phyloP scores from a whole-genome alignment of 2,888 invertebrate genomes.

The Dascillus cervinus region DNA sequence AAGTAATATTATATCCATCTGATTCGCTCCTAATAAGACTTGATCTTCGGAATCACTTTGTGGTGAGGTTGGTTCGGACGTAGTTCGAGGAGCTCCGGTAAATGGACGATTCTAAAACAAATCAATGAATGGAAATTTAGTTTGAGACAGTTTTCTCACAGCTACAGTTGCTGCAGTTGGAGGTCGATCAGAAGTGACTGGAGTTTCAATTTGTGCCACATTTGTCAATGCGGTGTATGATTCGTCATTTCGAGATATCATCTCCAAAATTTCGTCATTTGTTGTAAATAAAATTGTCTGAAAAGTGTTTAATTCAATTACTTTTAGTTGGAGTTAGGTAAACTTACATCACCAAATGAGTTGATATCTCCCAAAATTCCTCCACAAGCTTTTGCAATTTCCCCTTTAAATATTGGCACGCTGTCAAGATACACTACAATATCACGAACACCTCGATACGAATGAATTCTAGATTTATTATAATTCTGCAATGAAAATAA shows the following conservation, averaged over 20 bases:
- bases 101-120: conserved; percentile 4
- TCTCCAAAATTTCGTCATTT: conserved; percentile 63
- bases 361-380: conserved; percentile 61
- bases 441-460: conserved; percentile 67
- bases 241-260: conserved; percentile 46
- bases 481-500: conserved; percentile 58
- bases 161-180: conserved; percentile 38
- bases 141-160: conserved; percentile 3
- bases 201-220: conserved; percentile 23
- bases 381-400: conserved; percentile 72
- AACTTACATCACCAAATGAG: conserved; percentile 62
- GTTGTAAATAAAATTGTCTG: conserved; percentile 82
- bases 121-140: not conserved
- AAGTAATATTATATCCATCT: conserved; percentile 49
- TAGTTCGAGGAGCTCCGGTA: conserved; percentile 4
- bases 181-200: conserved; percentile 47
- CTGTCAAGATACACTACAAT: conserved; percentile 64
- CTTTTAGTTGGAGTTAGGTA: not conserved
- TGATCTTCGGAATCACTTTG: conserved; percentile 23
- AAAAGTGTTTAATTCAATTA: conserved; percentile 19
- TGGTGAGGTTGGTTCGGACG: not conserved
- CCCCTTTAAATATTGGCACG: conserved; percentile 66
- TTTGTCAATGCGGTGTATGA: conserved; percentile 40
- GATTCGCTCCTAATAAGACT: conserved; percentile 31
- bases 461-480: conserved; percentile 80